A percentile compares a stretch with the other conserved stretches of the same genome.
Evolutionary conservation across 2,113 vertebrate species (phyloP).

Genomic region (Syngnathus floridae): DNA sequence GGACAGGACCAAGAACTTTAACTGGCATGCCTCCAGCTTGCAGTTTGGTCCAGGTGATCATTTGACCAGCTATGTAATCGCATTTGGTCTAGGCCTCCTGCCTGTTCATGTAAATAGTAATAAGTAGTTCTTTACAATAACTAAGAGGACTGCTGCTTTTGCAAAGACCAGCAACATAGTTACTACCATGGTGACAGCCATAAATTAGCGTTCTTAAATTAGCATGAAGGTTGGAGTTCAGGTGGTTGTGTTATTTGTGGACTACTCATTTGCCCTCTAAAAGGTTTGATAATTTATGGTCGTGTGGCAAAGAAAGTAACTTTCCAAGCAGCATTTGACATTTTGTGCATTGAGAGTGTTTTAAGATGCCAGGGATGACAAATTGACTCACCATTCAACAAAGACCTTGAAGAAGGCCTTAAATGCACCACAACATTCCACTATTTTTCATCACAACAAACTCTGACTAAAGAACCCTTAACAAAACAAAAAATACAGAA

Average conservation of each 20-base stretch:
- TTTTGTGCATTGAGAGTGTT: conserved; percentile 44
- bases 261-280: conserved; percentile 60
- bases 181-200: conserved; percentile 84
- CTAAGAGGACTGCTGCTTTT: conserved; percentile 86
- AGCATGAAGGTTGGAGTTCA: conserved; percentile 9
- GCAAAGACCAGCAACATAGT: conserved; percentile 81
- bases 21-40: too few species aligned
- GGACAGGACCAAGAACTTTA: too few species aligned
- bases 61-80: too few species aligned
- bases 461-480: conserved; percentile 38
- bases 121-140: conserved; percentile 65
- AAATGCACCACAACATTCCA: conserved; percentile 18
- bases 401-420: conserved; percentile 41
- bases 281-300: conserved; percentile 40
- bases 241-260: conserved; percentile 41
- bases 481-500: conserved; percentile 20
- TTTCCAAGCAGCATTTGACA: conserved; percentile 51
- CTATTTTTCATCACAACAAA: conserved; percentile 40
- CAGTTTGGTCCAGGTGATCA: too few species aligned
- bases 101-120: conserved; percentile 71
- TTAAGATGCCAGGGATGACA: conserved; percentile 56
- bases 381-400: conserved; percentile 40
- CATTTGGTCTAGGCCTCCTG: background rate
- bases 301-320: conserved; percentile 54
- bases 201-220: conserved; percentile 76